Evolutionary conservation across 2,888 invertebrate genomes (phyloP), one percentile per base, ranked within the genome.

Genomic region (Trachelus iudaicus): DNA sequence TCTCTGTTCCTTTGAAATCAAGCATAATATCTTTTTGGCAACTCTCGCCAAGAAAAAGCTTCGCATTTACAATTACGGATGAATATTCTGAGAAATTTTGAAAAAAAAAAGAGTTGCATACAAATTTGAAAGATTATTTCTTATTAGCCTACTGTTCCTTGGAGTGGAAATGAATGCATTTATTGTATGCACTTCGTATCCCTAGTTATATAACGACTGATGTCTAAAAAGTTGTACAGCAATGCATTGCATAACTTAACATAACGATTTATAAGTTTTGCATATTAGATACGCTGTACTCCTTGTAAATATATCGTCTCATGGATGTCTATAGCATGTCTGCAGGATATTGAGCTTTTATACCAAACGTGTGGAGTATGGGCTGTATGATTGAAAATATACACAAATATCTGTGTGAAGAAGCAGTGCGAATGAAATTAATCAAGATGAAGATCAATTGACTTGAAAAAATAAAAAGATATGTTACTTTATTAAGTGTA

Each of bases 1-100:
- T 86, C 92, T 96, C 56, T 94, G 94, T 82, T 93, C 95, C 0
- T 92, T 95, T 11, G 92, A 93, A 77, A 84, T 93, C 0, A 93
- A 93, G 68, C 93, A 93, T 69, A 91, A 89, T 35, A 92, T 92
- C 4, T 93, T 94, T 82, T 87, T 96, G 75, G 94, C 95, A 0
- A 94, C 95, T 0, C 90, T 96, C 11, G 95, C 96, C 0, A 94
- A 95, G 77, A 94, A 94, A 23, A 94, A 94, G 86, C 91, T 96
- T 79, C 93, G 95, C 77, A 90, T 96, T 75, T 96, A 95, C 88
- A 95, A 94, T 81, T 85, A 89, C 77, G 83, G 81, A 76, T 82
- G 84, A 81, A 74, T 30, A 75, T 23, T 73, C 56, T 56, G 34
- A 81, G 15, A 56, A 1, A 23, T 9, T 23, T 23, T 40, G 40